These are phyloP conservation scores for Stenodema calcarata DNA, from an alignment of 2,888 invertebrate species.

Conservation along the genomic window DNA sequence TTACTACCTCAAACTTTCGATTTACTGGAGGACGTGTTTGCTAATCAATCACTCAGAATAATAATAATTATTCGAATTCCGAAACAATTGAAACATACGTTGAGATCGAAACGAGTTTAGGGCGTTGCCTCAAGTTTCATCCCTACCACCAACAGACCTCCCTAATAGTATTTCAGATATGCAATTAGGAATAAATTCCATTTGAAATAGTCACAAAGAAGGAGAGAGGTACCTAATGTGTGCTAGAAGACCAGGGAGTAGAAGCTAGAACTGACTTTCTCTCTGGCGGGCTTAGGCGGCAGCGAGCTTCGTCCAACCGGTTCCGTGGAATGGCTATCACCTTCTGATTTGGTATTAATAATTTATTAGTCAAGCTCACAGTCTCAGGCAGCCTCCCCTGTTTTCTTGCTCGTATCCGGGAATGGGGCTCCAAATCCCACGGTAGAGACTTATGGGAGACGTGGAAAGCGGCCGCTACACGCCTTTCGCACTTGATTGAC, in stretches of 20 bases:
- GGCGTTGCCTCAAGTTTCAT: not conserved
- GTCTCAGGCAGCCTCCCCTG: slow-evolving; percentile 12
- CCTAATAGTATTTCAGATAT: not conserved
- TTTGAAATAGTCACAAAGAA: not conserved
- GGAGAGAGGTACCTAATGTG: not conserved
- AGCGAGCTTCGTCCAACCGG: slow-evolving; percentile 20
- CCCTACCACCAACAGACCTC: not conserved
- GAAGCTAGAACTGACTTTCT: slow-evolving; percentile 31
- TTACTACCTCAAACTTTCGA: too few species aligned
- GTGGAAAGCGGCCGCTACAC: not conserved
- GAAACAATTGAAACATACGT: not conserved
- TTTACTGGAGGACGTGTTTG: too few species aligned
- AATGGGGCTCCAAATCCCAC: slow-evolving; percentile 24
- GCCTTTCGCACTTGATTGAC: not conserved
- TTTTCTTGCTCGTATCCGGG: slow-evolving; percentile 25
- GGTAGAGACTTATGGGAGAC: not conserved
- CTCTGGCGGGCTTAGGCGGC: not conserved
- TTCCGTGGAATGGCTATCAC: slow-evolving; percentile 30
- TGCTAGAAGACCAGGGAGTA: not conserved
- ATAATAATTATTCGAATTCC: not conserved
- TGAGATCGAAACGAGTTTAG: not conserved
- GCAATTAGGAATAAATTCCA: not conserved
- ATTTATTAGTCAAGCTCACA: slow-evolving; percentile 38
- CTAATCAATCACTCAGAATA: not conserved
- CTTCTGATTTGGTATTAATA: slow-evolving; percentile 40